Base-by-base conservation (phyloP, 2,113 vertebrate genomes). In the Ageneiosus marmoratus region DNA sequence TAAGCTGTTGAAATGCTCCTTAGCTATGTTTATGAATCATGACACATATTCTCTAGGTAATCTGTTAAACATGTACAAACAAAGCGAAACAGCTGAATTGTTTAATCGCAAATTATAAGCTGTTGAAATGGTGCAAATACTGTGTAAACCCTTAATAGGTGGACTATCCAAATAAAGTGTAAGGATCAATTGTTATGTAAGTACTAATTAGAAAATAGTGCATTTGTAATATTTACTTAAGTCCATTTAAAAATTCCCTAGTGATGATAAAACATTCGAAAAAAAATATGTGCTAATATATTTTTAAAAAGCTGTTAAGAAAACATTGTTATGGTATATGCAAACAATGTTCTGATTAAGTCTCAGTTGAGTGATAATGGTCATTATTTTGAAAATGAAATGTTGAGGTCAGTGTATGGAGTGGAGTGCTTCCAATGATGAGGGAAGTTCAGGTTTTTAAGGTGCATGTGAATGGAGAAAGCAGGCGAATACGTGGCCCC, bases 361-460 rank as follows among this genome's bases (percentile, higher is more conserved):
- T 79, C 46, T 79, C 74, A 32, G 34, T 46, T 34, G 82, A 56
- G 37, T 32, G 73, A 46, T 58, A 48, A 70, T 56, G 50, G n/a
- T 70, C 51, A 77, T 77, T 83, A 67, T 41, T 16, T 37, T 77
- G 32, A 51, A 67, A 77, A 46, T 70, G 62, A 77, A 77, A 69
- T 48, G n/a, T n/a, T 77, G 63, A 83, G 74, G 74, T 83, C 37
- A 58, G 74, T 67, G 29, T 62, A 27, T 77, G 79, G 51, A 77
- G 67, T 79, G 60, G 73, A 70, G 79, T 56, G 74, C 37, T 67
- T 63, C 34, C 50, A 53, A 32, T 46, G 74, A 76, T 83, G 74
- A 79, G 46, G 63, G n/a, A 20, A 63, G 41, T 22, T 79, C 58
- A 55, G 29, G n/a, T 76, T 82, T 51, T 50, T 62, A 62, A 82